Evolutionary conservation across 1,140 invertebrate species (phyloP), one percentile per base, ranked within the genome.

Genomic region (Ceratoteleas bidentatus): DNA sequence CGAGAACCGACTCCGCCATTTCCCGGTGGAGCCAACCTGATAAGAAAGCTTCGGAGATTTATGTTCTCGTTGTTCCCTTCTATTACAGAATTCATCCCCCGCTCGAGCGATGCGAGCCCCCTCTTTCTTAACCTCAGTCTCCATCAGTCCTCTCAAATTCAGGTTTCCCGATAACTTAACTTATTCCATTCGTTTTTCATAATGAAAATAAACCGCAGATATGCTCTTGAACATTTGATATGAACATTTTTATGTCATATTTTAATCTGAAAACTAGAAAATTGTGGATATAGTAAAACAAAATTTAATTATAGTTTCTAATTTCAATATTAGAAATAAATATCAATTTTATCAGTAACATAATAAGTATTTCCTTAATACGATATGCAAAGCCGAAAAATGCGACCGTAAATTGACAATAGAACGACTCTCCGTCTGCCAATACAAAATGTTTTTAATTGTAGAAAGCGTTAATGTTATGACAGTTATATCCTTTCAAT

Each of bases 1-100:
- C 70, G 76, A 76, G 54, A 83, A 83, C 58, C 49, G 47, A 75
- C 80, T 80, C 15, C 75, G 68, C 81, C 82, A 85, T 87, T 85
- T 85, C 78, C 82, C 82, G 69, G 78, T 62, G 81, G 74, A 84
- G 78, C 40, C 69, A 43, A 62, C 56, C 76, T 81, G 84, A 87
- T 87, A 87, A 87, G 86, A 81, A 77, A 80, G 77, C 81, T 77
- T 74, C 73, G 76, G 86, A 88, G 87, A 89, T 90, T 89, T 89
- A 89, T 89, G 86, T 88, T 78, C 84, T 83, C 83, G 81, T 77
- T 86, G 82, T 84, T 84, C 72, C 84, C 84, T 85, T 82, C 86
- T 85, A 78, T 82, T 65, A 68, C 77, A 66, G 52, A 64, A 62
- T 43, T 52, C 47, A 40, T 56, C 76, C 74, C 70, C 73, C 60